Evolutionary conservation across 2,888 invertebrate species (phyloP), one percentile per base, ranked within the genome.

Genomic region (Seira ritae): DNA sequence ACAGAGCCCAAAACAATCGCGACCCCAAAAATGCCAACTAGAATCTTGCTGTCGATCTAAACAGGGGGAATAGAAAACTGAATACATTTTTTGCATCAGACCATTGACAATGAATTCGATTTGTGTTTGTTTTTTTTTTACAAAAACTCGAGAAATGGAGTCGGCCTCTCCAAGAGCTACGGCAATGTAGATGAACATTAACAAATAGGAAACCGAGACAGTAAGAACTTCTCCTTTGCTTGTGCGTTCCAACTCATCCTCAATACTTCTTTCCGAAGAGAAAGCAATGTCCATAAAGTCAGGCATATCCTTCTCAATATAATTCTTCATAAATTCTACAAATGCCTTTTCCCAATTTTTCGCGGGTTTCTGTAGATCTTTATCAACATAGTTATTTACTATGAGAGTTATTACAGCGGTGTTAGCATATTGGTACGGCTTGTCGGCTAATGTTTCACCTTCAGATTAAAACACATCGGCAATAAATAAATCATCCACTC

Each of bases 11-110:
- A 91, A 0, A 99, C 99, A 86, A 99, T 98, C 20, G 96, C 90
- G 0, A 99, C 98, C 31, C 99, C 99, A 86, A 96, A 96, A 84
- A 99, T 92, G 1, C 98, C 99, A n/a, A 99, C 92, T 0, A 97
- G 96, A 74, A 99, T 94, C 92, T 99, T 98, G 89, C 97, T 97
- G 90, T 98, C 98, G 84, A 98, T 95, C 91, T 98, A 91, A 70
- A 74, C 66, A 60, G 67, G 50, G 2, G 12, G 17, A 50, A 8
- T 50, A 50, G 15, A 23, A 8, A 66, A 4, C 1, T 66, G 10
- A 24, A 15, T 24, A 2, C 23, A 66, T 22, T 69, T 4, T 31
- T 23, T 67, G 4, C 19, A 22, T 67, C 15, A 67, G 23, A 67
- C 23, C 19, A 15, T 20, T 67, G 23, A 8, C 20, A 20, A 12